These are phyloP conservation scores for Pyralis farinalis DNA, from an alignment of 2,888 invertebrate genomes.

Conservation along the genomic window DNA sequence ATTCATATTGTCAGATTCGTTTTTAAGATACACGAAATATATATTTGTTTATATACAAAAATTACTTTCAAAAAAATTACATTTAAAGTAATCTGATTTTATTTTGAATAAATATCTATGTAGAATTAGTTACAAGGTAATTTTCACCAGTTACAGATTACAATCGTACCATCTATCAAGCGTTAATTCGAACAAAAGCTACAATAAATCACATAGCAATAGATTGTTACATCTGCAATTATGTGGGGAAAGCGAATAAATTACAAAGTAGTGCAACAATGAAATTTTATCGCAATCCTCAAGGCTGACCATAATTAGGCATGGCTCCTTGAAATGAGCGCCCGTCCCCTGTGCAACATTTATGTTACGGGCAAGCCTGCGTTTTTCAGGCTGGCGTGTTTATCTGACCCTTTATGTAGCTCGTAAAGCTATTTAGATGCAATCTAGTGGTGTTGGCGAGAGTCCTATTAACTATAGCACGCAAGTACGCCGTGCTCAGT, in stretches of 20 bases:
- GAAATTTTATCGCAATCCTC: constrained; percentile 10
- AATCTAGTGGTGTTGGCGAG: constrained; percentile 36
- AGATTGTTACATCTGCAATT: background rate
- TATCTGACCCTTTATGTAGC: constrained; percentile 35
- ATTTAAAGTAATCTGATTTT: too few species aligned
- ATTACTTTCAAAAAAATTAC: too few species aligned
- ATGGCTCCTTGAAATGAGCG: constrained; percentile 37
- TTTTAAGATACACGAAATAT: too few species aligned
- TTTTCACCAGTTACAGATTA: background rate
- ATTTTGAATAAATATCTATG: too few species aligned
- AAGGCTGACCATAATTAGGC: constrained; percentile 37
- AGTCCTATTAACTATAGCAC: constrained; percentile 44
- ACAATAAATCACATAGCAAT: constrained; percentile 2
- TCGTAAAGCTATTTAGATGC: constrained; percentile 57
- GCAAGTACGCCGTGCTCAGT: constrained; percentile 30
- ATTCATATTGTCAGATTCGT: too few species aligned
- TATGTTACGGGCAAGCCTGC: constrained; percentile 22
- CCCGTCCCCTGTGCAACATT: constrained; percentile 33
- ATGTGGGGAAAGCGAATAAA: background rate
- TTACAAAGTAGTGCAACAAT: constrained; percentile 8
- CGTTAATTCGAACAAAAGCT: background rate
- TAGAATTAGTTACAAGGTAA: background rate
- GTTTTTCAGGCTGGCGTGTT: constrained; percentile 29
- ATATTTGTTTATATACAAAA: too few species aligned
- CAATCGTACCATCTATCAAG: background rate